Base-by-base conservation (phyloP, 2,888 invertebrate genomes). In the Agonopterix arenella region DNA sequence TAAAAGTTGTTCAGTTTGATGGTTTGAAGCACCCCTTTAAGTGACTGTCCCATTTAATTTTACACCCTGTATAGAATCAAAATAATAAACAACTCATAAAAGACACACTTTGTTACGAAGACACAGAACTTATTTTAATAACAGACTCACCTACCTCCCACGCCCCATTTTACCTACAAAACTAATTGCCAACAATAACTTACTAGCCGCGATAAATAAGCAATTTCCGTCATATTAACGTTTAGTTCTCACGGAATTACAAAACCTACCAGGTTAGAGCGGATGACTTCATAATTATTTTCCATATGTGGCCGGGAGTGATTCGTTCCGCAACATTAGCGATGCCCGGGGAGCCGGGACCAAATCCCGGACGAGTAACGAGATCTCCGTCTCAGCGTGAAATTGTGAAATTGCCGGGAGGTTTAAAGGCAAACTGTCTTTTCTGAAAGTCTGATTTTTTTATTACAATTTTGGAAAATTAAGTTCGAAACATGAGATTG, bases 321-420 rank as follows among this genome's bases (percentile, higher is more conserved):
- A 83, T 86, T 84, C 72, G 88, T 84, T 84, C 76, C 80, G 66
- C 74, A 56, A 77, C 80, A 80, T 86, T 85, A 84, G 76, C 73
- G 71, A 72, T 76, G 73, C 70, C 73, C 76, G 71, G 70, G 76
- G 66, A 67, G 61, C 66, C 63, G 69, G 73, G 71, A 65, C 70
- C 60, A 69, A 76, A 80, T 76, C 82, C 79, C 76, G 72, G 72
- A 58, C 67, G 66, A 72, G 71, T 80, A 80, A 84, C 84, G 76
- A 84, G 84, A 81, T 81, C 73, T 80, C 76, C 80, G 75, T 58
- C 75, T 77, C 70, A 70, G 78, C 88, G 84, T 88, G 88, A 88
- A 88, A 88, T 88, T 85, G 83, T 80, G 70, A 82, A 83, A 83
- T 84, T 78, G 80, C 82, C 72, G 71, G 72, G 76, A 70, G 60